A percentile compares a stretch with the other conserved stretches of the same genome.
phyloP scores from a whole-genome alignment of 2,888 invertebrate genomes.

The Melanchra persicariae region DNA sequence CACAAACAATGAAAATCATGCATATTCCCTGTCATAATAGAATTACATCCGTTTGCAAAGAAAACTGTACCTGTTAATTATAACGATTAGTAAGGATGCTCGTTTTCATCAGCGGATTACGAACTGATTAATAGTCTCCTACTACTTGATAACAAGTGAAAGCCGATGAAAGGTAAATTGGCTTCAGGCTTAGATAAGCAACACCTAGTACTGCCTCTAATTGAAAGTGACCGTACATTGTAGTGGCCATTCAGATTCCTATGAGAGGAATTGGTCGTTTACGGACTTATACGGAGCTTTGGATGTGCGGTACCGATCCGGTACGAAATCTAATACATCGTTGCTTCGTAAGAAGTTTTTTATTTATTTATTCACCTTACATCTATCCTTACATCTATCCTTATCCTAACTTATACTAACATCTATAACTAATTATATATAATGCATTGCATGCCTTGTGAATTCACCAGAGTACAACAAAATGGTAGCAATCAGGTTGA shows the following conservation, averaged over 20 bases:
- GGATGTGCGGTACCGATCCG: neutral
- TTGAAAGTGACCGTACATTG: slow-evolving; percentile 35
- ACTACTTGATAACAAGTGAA: slow-evolving; percentile 18
- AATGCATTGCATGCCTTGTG: too few species aligned
- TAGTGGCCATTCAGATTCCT: slow-evolving; percentile 10
- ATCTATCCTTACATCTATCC: too few species aligned
- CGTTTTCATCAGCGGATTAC: slow-evolving; percentile 14
- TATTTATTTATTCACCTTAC: too few species aligned
- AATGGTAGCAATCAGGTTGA: too few species aligned
- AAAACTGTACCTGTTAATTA: neutral
- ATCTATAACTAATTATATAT: too few species aligned
- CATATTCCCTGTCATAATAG: too few species aligned
- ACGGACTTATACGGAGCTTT: neutral
- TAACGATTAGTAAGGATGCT: neutral
- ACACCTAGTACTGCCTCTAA: slow-evolving; percentile 27
- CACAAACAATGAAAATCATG: too few species aligned
- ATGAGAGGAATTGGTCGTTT: slow-evolving; percentile 28
- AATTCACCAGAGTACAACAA: too few species aligned
- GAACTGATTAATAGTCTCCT: slow-evolving; percentile 7
- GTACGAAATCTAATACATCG: slow-evolving; percentile 6
- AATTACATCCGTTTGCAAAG: neutral
- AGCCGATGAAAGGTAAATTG: slow-evolving; percentile 33
- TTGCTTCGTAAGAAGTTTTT: neutral
- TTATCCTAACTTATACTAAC: too few species aligned
- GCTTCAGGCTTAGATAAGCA: slow-evolving; percentile 20